Conservation (phyloP, 2,888 invertebrate genomes). For the Alsophila aescularia region DNA sequence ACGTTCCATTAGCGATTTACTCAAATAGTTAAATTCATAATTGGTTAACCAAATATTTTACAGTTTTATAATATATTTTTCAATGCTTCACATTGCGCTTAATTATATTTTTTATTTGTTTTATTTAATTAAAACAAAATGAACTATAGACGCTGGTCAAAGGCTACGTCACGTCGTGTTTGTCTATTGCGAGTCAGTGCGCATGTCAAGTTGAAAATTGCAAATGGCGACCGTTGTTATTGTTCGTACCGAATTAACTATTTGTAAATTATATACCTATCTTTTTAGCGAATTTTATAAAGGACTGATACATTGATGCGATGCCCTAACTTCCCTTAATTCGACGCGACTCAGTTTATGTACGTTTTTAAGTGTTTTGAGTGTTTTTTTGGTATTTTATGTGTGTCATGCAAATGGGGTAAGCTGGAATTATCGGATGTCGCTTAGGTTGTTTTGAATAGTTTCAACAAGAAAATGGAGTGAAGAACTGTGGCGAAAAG, state of each 20-base stretch:
- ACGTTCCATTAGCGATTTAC: background rate
- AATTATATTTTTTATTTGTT: too few species aligned
- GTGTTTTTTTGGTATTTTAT: slow-evolving; percentile 86
- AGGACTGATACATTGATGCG: slow-evolving; percentile 81
- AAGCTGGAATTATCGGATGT: slow-evolving; percentile 86
- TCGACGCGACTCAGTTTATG: slow-evolving; percentile 79
- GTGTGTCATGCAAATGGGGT: slow-evolving; percentile 91
- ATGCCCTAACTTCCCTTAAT: slow-evolving; percentile 79
- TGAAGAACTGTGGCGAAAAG: slow-evolving; percentile 76
- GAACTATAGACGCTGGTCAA: slow-evolving; percentile 50
- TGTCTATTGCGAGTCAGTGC: slow-evolving; percentile 83
- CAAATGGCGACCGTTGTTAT: slow-evolving; percentile 99
- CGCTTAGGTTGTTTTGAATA: slow-evolving; percentile 85
- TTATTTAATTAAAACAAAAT: background rate
- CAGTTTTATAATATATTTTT: slow-evolving; percentile 11
- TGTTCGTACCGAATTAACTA: slow-evolving; percentile 96
- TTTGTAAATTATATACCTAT: slow-evolving; percentile 88
- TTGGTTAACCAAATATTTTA: too few species aligned
- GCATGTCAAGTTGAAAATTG: slow-evolving; percentile 94
- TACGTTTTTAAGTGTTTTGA: slow-evolving; percentile 82
- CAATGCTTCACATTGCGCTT: background rate
- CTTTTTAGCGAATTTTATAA: slow-evolving; percentile 86
- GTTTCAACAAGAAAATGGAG: slow-evolving; percentile 79
- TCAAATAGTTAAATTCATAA: too few species aligned
- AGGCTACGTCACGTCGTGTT: slow-evolving; percentile 70